These are phyloP conservation scores for Phylloscopus whistleri DNA, from an alignment of 2,113 vertebrate genomes.

Conservation along the genomic window DNA sequence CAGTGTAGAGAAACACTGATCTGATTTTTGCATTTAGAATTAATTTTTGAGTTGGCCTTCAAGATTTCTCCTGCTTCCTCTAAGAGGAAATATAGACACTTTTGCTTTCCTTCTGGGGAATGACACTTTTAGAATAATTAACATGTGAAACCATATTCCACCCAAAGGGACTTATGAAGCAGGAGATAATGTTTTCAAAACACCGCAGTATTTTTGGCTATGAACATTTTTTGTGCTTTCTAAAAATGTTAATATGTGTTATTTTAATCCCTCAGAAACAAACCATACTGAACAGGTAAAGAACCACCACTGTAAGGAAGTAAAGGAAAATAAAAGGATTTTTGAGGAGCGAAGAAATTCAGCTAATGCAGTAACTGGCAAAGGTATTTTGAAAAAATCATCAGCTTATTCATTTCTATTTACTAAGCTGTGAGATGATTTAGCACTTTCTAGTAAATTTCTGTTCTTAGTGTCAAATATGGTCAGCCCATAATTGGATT, in stretches of 20 bases:
- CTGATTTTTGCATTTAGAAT: neutral
- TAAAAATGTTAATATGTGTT: neutral
- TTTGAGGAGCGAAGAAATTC: neutral
- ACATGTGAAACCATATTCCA: neutral
- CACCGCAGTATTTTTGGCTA: neutral
- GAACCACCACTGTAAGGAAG: slow-evolving; percentile 45
- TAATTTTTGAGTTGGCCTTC: neutral
- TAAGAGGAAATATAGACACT: neutral
- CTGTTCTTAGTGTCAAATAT: neutral
- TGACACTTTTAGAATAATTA: neutral
- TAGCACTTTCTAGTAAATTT: neutral
- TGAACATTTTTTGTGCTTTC: neutral
- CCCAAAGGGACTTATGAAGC: neutral
- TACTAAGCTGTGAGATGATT: neutral
- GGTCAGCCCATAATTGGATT: neutral
- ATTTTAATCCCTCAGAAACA: slow-evolving; percentile 41
- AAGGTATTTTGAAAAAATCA: neutral
- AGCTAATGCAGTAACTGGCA: neutral
- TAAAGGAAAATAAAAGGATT: slow-evolving; percentile 57
- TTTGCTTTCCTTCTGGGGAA: neutral
- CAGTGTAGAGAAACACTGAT: neutral
- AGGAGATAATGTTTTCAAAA: neutral
- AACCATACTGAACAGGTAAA: slow-evolving; percentile 38
- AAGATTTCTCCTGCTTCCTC: neutral
- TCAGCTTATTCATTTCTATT: neutral